Evolutionary conservation across 1,140 invertebrate species (phyloP).

Genomic region (Ericerus pela): DNA sequence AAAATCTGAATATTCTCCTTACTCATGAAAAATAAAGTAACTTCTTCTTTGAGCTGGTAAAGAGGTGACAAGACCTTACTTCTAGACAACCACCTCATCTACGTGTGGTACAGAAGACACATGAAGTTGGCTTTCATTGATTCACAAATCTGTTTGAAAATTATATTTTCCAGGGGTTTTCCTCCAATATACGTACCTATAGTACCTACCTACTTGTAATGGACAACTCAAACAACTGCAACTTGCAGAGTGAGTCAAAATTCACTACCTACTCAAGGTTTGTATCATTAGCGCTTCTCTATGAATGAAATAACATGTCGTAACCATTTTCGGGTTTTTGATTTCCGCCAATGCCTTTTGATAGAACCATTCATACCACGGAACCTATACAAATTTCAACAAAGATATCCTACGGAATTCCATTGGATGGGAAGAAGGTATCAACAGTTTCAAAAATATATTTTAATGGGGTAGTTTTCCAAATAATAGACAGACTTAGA

Average conservation of each 20-base stretch:
- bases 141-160: conserved; percentile 25
- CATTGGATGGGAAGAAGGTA: neutral
- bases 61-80: conserved; percentile 22
- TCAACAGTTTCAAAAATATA: conserved; percentile 5
- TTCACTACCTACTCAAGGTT: conserved; percentile 1
- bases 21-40: conserved; percentile 11
- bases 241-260: too few species aligned
- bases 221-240: too few species aligned
- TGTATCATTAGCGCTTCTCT: conserved; percentile 17
- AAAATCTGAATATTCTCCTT: conserved; percentile 1
- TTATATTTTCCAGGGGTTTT: conserved; percentile 13
- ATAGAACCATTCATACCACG: conserved; percentile 5
- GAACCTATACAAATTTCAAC: conserved; percentile 9
- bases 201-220: conserved; percentile 15
- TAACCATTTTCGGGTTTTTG: conserved; percentile 8
- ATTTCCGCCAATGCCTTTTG: conserved; percentile 7
- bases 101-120: conserved; percentile 27
- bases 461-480: neutral
- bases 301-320: conserved; percentile 17
- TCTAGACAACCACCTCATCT: conserved; percentile 28
- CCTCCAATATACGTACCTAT: conserved; percentile 20
- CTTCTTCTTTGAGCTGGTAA: conserved; percentile 14
- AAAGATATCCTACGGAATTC: conserved; percentile 1
- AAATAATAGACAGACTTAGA: too few species aligned
- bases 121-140: conserved; percentile 26